phyloP scores from a whole-genome alignment of 2,113 vertebrate species.

The Raphicerus campestris region DNA sequence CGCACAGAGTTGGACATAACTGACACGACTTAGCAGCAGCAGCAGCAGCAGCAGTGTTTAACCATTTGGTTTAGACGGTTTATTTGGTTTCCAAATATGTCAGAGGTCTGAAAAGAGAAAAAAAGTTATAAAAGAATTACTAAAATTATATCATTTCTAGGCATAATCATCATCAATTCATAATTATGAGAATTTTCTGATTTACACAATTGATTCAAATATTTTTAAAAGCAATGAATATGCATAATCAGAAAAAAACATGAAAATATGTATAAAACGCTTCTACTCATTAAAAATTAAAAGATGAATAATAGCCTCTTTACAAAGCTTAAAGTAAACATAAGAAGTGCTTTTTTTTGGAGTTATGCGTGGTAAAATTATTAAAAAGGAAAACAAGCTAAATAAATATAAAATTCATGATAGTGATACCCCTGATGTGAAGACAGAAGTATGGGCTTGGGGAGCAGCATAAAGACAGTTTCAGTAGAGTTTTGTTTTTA shows the following conservation, averaged over 20 bases:
- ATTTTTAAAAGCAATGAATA: neutral
- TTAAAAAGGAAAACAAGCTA: neutral
- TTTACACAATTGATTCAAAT: neutral
- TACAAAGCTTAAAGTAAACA: neutral
- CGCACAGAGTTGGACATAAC: rapidly evolving
- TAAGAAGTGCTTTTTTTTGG: neutral
- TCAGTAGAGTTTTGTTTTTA: neutral
- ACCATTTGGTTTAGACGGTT: neutral
- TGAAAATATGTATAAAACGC: neutral
- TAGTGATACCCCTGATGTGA: neutral
- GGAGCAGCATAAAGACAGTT: neutral
- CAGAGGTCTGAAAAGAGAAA: neutral
- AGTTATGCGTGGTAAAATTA: neutral
- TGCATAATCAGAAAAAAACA: neutral
- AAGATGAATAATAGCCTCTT: neutral
- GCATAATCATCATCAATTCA: neutral
- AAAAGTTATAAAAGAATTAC: neutral
- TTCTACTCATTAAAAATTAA: neutral
- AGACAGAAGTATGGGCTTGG: neutral
- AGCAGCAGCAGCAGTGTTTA: no score
- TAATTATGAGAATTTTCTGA: neutral
- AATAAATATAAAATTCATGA: neutral
- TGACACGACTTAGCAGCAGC: no score
- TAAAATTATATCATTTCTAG: neutral
- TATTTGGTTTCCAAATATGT: neutral